Percentiles rank a stretch among this genome's conserved stretches.
Conservation (phyloP, 2,113 vertebrate genomes). For the Peromyscus polionotus region DNA sequence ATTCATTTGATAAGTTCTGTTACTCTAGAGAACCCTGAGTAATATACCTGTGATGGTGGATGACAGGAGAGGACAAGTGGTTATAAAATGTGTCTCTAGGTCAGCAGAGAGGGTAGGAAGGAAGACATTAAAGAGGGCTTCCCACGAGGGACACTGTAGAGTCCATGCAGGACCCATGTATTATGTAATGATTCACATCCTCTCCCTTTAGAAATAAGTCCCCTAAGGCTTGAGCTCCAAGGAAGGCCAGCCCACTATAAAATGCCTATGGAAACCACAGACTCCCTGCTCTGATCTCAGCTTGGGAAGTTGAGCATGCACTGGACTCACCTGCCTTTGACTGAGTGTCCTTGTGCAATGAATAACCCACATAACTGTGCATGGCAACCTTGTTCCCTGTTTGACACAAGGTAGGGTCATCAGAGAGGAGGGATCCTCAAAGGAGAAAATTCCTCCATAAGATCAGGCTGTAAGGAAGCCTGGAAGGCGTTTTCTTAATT, state of each 20-base stretch:
- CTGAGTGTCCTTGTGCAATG: background rate
- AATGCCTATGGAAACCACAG: background rate
- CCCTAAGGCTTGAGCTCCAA: background rate
- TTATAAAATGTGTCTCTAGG: background rate
- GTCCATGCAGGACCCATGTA: background rate
- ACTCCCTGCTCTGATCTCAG: constrained; percentile 15
- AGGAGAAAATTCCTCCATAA: background rate
- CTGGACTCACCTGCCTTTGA: background rate
- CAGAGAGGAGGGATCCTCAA: background rate
- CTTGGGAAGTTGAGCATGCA: background rate
- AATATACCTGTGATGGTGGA: constrained; percentile 29
- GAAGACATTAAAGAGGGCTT: background rate
- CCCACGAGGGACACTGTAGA: background rate
- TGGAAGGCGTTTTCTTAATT: background rate
- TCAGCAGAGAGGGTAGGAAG: background rate
- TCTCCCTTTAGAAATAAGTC: background rate
- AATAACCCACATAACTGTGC: background rate
- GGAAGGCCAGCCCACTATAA: background rate
- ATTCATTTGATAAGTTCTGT: background rate
- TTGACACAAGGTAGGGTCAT: background rate
- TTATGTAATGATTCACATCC: background rate
- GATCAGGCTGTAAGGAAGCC: background rate
- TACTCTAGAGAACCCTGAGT: background rate
- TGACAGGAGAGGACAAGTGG: background rate
- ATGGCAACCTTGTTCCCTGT: background rate